A percentile compares a stretch with the other conserved stretches of the same genome.
Conservation (phyloP, 2,113 vertebrate genomes). For the Lepus americanus region DNA sequence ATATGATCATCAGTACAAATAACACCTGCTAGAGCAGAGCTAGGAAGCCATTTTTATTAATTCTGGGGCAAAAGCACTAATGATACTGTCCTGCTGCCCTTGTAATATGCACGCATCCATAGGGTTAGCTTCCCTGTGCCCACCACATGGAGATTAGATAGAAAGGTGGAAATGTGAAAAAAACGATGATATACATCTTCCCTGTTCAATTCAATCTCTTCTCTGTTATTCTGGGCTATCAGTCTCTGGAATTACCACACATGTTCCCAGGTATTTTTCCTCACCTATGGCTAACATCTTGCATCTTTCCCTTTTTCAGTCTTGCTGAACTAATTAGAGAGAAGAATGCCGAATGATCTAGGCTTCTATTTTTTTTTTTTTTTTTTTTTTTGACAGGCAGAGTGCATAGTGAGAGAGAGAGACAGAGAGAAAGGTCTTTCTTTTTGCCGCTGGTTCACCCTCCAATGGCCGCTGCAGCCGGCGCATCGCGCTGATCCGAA, state of each 20-base stretch:
- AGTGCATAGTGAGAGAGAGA: no score
- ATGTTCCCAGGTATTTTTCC: neutral
- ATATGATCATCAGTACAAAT: neutral
- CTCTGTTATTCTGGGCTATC: neutral
- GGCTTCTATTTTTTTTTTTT: neutral
- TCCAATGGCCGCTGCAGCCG: no score
- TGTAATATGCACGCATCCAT: neutral
- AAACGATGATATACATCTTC: neutral
- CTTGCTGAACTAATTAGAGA: neutral
- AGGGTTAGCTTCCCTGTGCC: neutral
- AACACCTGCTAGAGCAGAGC: neutral
- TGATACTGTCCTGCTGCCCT: neutral
- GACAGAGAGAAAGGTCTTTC: no score
- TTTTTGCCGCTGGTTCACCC: no score
- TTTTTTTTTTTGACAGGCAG: no score
- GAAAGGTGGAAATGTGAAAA: neutral
- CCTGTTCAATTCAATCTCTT: neutral
- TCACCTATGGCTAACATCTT: neutral
- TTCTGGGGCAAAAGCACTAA: rapidly evolving
- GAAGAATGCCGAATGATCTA: neutral
- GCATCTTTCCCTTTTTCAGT: neutral
- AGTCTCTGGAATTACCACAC: neutral
- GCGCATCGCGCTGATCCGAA: no score
- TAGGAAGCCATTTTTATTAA: neutral
- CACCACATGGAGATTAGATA: neutral